Base-by-base conservation (phyloP, 2,797 vertebrate genomes). In the Graptemys geographica region DNA sequence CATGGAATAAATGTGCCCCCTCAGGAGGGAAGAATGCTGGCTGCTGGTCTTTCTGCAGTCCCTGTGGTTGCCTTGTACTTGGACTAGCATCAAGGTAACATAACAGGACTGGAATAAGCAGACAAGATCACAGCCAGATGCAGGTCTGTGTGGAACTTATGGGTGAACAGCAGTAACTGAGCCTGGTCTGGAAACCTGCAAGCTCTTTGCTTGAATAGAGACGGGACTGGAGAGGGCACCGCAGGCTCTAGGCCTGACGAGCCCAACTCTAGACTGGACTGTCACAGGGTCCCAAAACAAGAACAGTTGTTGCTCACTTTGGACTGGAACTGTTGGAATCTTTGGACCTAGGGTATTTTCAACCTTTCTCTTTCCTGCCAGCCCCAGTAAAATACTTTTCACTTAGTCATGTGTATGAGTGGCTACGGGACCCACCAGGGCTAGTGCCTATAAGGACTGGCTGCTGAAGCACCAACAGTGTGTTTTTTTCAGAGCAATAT, bases 401-500 rank as follows among this genome's bases (percentile, higher is more conserved):
- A 23, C 65, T 62, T 33, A 62, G 31, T 28, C 57, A 15, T 62
- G 59, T 62, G 13, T 62, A 13, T 72, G 19, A 72, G 9, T 72
- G 65, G n/a, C 18, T 41, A 37, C 3, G 9, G n/a, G 65, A 21
- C 5, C 19, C n/a, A 41, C 65, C 65, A 23, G 65, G n/a, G 19
- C n/a, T 23, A 72, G 4, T 41, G n/a, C 65, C 18, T 41, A 37
- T 41, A 37, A 72, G n/a, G 65, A 41, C 65, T 69, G 37, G 65
- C n/a, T 37, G 18, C 33, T 69, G 65, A 69, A 69, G n/a, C n/a
- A 37, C 33, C 8, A 37, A 19, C 19, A 23, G 33, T 69, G n/a
- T 31, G 83, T 83, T 88, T 27, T 84, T 85, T 80, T 91, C 88
- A 84, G 93, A 94, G 94, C 94, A 97, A 96, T 95, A 94, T 88